Base-by-base conservation (phyloP, 2,888 invertebrate genomes). In the Trissolcus japonicus region DNA sequence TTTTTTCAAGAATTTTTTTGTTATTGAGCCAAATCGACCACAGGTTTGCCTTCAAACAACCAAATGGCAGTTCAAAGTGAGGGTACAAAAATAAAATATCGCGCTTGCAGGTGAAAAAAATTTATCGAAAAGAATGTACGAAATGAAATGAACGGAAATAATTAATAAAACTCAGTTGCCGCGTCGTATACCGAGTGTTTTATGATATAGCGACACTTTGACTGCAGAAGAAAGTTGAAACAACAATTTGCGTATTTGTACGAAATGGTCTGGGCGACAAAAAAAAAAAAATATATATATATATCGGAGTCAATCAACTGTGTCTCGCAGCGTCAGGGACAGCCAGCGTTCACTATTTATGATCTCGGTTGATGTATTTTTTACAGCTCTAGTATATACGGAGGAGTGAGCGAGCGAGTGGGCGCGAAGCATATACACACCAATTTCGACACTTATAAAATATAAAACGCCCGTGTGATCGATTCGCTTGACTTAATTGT, bases 401-500 rank as follows among this genome's bases (percentile, higher is more conserved):
- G 43, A 43, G 4, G 43, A 16, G 16, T 4, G n/a, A 16, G 16
- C n/a, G n/a, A 43, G 16, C 2, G 16, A 0, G 46, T 46, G 46
- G 43, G 13, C 14, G 1, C 16, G 6, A 14, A 13, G 29, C 4
- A 7, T 14, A 25, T 46, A 63, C 43, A 54, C 54, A 19, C 9
- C n/a, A 6, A 17, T 68, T 75, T 69, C 59, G 65, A 46, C 75
- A 75, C 71, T 76, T 65, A n/a, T n/a, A 65, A 76, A 76, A 63
- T 63, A 71, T 71, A 72, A 66, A 76, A 66, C 71, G 56, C 41
- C 43, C 21, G 17, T 25, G 60, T 71, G 66, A 76, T 76, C 72
- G 78, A 79, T 76, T 76, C 55, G 61, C 51, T 55, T 71, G 62
- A 72, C 71, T 71, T 78, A 75, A 75, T 78, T 78, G 74, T 75